These are phyloP conservation scores for Laupala kohalensis DNA, from an alignment of 1,140 invertebrate species.

Conservation along the genomic window DNA sequence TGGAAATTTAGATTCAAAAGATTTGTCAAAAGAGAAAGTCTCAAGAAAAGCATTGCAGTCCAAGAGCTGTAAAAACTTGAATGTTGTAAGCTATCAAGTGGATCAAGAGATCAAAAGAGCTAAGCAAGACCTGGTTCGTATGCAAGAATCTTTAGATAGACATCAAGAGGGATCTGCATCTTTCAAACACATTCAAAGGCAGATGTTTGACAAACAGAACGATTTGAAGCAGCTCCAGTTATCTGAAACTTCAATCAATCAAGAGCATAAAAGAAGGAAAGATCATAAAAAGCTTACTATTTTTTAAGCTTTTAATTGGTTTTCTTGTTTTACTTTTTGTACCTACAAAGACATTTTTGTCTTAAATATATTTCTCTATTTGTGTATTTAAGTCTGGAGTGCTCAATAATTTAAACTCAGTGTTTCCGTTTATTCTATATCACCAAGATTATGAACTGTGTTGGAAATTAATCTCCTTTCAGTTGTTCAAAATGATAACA, in stretches of 20 bases:
- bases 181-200: not conserved
- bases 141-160: constrained; percentile 8
- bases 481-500: too few relatives aligned
- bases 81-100: constrained; percentile 1
- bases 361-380: too few relatives aligned
- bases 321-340: too few relatives aligned
- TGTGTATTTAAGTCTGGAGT: too few relatives aligned
- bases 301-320: not conserved
- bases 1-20: not conserved
- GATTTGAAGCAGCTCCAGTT: constrained; percentile 1
- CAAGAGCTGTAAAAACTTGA: not conserved
- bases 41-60: not conserved
- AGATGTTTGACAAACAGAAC: not conserved
- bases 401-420: too few relatives aligned
- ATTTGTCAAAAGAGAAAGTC: not conserved
- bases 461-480: too few relatives aligned
- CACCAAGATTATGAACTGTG: too few relatives aligned
- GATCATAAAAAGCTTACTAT: constrained; percentile 7
- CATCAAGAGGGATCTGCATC: constrained; percentile 1
- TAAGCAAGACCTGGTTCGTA: not conserved
- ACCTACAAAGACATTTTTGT: not conserved
- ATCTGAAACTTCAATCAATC: constrained; percentile 3
- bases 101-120: constrained; percentile 2
- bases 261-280: constrained; percentile 6
- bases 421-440: too few relatives aligned